A percentile compares a stretch with the other conserved stretches of the same genome.
phyloP scores from a whole-genome alignment of 1,140 invertebrate genomes.

The Procambarus clarkii region DNA sequence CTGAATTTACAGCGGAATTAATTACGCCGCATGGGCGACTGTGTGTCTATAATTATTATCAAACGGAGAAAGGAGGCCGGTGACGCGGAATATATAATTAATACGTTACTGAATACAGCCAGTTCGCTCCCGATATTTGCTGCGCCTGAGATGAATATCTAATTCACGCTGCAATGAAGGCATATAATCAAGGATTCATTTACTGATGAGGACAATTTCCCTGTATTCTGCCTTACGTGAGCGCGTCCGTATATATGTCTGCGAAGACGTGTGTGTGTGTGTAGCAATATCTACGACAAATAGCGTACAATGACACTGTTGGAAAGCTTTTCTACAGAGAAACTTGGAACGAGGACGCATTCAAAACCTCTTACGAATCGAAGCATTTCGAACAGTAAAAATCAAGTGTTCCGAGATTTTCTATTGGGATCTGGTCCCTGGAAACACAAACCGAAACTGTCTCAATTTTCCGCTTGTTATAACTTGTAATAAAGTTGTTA shows the following conservation, averaged over 20 bases:
- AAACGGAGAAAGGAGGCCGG: conserved; percentile 3
- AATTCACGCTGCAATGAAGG: conserved; percentile 27
- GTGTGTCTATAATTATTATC: conserved; percentile 26
- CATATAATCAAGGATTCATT: conserved; percentile 16
- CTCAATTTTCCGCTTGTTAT: no score
- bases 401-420: no score
- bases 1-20: background rate
- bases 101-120: conserved; percentile 25
- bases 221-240: background rate
- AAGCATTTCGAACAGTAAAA: no score
- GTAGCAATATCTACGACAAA: background rate
- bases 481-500: no score
- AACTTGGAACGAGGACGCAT: background rate
- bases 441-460: no score
- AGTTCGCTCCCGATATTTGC: conserved; percentile 22
- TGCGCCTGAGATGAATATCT: conserved; percentile 7
- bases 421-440: no score
- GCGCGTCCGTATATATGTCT: background rate
- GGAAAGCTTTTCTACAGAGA: background rate
- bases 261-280: background rate
- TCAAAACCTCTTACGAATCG: background rate
- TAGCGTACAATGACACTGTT: background rate
- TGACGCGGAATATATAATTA: conserved; percentile 34
- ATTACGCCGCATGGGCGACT: background rate
- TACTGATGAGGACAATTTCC: background rate